Evolutionary conservation across 2,797 vertebrate genomes (phyloP).

Genomic region (Cynopterus sphinx): DNA sequence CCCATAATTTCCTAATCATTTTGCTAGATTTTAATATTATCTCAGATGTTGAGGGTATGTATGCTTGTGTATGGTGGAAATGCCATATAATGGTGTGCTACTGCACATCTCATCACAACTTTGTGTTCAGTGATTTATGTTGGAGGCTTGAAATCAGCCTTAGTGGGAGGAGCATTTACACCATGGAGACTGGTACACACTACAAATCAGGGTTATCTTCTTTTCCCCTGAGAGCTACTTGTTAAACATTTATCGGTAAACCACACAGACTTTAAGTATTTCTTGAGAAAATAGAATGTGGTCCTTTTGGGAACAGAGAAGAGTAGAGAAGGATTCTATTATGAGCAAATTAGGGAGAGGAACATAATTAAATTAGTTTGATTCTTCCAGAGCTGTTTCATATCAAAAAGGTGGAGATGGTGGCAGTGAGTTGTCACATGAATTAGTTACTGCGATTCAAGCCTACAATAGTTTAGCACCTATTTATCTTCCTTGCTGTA

Average conservation of each 20-base stretch:
- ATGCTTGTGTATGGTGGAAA: not conserved
- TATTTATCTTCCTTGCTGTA: not conserved
- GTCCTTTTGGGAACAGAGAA: not conserved
- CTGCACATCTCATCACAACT: not conserved
- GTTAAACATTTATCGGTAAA: not conserved
- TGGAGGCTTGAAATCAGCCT: not conserved
- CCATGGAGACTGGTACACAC: not conserved
- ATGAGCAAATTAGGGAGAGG: not conserved
- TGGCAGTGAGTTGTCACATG: not conserved
- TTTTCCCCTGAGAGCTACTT: not conserved
- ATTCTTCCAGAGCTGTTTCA: not conserved
- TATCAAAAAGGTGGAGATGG: not conserved
- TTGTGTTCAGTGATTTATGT: not conserved
- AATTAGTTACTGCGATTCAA: not conserved
- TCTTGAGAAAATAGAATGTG: not conserved
- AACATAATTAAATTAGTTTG: not conserved
- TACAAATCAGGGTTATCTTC: not conserved
- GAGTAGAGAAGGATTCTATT: not conserved
- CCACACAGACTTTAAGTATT: not conserved
- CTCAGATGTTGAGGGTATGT: not conserved
- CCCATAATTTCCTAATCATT: not conserved
- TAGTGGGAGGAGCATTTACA: not conserved
- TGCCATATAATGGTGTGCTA: accelerated
- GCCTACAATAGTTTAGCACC: not conserved
- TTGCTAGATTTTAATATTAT: not conserved